These are phyloP conservation scores for Drosophila asahinai DNA, from an alignment of 1,140 invertebrate genomes.

Conservation along the genomic window DNA sequence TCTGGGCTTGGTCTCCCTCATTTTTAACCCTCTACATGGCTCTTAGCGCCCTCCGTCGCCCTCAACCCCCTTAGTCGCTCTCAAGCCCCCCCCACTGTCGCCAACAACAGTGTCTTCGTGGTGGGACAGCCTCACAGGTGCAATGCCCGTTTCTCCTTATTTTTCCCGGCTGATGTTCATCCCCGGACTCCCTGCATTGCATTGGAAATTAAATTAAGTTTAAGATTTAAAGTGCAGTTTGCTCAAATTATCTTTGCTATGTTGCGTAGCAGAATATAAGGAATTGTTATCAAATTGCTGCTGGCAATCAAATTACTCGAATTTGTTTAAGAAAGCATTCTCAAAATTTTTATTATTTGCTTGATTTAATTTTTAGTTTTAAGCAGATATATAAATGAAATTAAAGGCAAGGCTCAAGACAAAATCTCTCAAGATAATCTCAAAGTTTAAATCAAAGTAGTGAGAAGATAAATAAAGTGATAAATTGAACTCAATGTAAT, in stretches of 20 bases:
- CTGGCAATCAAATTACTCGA: slow-evolving; percentile 6
- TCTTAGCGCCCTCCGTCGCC: not conserved
- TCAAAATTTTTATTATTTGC: not conserved
- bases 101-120: not conserved
- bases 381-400: not conserved
- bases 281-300: slow-evolving; percentile 57
- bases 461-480: not conserved
- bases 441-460: not conserved
- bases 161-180: slow-evolving; percentile 8
- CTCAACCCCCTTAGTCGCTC: not conserved
- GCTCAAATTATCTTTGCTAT: slow-evolving; percentile 32
- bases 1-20: slow-evolving; percentile 36
- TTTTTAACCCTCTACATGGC: slow-evolving; percentile 5
- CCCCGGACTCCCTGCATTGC: slow-evolving; percentile 35
- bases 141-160: slow-evolving; percentile 28
- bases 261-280: slow-evolving; percentile 51
- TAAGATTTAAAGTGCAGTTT: slow-evolving; percentile 67
- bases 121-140: slow-evolving; percentile 47
- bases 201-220: slow-evolving; percentile 71
- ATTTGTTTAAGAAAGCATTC: not conserved
- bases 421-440: too few species aligned
- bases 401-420: too few species aligned
- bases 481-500: not conserved
- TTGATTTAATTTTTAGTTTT: not conserved
- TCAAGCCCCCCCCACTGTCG: slow-evolving; percentile 10